Evolutionary conservation across 2,797 vertebrate genomes (phyloP).

Genomic region (Myiothlypis coronata): DNA sequence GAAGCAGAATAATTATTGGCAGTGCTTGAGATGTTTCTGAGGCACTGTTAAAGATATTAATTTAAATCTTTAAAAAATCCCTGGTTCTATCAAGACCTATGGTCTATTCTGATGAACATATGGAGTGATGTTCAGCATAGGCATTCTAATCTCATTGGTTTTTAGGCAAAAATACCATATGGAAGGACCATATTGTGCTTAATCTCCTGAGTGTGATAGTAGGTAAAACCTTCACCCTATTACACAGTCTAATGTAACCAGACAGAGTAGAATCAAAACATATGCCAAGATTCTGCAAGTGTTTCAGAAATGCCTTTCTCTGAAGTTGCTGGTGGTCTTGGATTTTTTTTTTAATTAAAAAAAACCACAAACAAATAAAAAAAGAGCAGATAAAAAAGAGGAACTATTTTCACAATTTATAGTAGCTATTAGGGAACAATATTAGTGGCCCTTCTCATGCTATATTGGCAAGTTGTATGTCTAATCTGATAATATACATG

Average conservation of each 20-base stretch:
- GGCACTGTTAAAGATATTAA: constrained; percentile 19
- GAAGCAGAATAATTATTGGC: background rate
- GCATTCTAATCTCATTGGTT: constrained; percentile 55
- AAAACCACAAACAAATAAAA: background rate
- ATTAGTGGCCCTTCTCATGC: background rate
- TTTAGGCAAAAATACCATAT: constrained; percentile 66
- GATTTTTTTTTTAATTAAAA: constrained; percentile 33
- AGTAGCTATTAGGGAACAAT: background rate
- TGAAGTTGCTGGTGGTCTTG: constrained; percentile 23
- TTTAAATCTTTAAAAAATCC: constrained; percentile 22
- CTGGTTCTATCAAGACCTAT: constrained; percentile 4
- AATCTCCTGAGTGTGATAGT: constrained; percentile 64
- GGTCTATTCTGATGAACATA: constrained; percentile 24
- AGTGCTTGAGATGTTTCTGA: background rate
- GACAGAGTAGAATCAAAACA: constrained; percentile 65
- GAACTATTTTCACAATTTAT: background rate
- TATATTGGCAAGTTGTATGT: background rate
- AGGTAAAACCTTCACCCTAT: constrained; percentile 67
- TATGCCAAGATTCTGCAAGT: constrained; percentile 63
- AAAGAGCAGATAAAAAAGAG: background rate
- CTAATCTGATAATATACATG: background rate
- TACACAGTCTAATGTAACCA: constrained; percentile 64
- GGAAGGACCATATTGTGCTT: constrained; percentile 67
- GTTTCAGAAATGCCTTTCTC: constrained; percentile 28
- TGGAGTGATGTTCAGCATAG: constrained; percentile 47